Percentiles rank a stretch among this genome's conserved stretches.
These are phyloP conservation scores for Pycnonotus jocosus DNA, from an alignment of 2,113 vertebrate genomes.

Conservation along the genomic window DNA sequence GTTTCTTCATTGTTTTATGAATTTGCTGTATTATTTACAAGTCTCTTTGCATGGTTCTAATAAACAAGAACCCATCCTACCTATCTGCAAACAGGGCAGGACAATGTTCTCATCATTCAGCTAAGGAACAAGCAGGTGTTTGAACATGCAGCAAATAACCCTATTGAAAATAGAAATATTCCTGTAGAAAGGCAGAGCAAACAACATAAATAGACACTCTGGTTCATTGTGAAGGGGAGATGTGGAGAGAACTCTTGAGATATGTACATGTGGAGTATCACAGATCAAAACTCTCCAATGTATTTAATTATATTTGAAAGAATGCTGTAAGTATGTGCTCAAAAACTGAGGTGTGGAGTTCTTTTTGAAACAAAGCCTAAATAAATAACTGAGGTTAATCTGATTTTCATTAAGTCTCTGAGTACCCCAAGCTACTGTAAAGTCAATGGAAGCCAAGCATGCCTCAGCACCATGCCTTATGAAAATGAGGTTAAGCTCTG, in stretches of 20 bases:
- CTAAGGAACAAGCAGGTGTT: background rate
- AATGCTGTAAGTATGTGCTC: background rate
- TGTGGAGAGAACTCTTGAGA: background rate
- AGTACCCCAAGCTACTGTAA: background rate
- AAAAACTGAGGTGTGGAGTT: background rate
- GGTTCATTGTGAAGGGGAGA: background rate
- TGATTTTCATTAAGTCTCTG: constrained; percentile 2
- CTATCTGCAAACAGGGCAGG: background rate
- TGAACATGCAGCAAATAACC: background rate
- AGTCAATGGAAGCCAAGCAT: background rate
- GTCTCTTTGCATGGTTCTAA: background rate
- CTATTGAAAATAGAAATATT: background rate
- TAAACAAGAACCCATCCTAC: background rate
- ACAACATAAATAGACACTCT: background rate
- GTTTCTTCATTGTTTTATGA: background rate
- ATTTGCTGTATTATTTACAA: background rate
- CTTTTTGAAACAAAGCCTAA: background rate
- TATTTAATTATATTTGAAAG: background rate
- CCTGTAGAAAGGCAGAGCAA: background rate
- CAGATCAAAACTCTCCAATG: background rate
- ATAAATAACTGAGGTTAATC: constrained; percentile 23
- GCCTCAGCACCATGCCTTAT: background rate
- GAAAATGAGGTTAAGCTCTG: constrained; percentile 11
- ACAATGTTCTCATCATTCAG: background rate
- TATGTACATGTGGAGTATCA: fast-evolving